Percentiles rank a stretch among this genome's conserved stretches.
phyloP scores from a whole-genome alignment of 1,140 invertebrate species.

The Alviniconcha marisindica region DNA sequence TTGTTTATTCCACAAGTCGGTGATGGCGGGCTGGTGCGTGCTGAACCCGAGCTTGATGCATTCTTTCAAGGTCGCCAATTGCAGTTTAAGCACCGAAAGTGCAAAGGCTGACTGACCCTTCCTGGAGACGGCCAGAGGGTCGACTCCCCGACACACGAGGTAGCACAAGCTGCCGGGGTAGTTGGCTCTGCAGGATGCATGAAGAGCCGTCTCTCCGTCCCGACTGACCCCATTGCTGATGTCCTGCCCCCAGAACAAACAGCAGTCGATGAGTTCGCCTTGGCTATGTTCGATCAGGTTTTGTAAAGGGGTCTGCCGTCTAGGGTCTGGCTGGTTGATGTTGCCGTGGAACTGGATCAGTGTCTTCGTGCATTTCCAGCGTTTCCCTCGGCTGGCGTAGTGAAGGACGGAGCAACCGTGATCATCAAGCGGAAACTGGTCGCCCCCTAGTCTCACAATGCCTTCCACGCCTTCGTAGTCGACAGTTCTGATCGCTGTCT shows the following conservation, averaged over 20 bases:
- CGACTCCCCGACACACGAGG: neutral
- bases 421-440: neutral
- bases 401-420: neutral
- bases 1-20: no score
- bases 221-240: neutral
- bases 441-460: neutral
- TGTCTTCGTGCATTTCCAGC: neutral
- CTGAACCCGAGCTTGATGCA: slow-evolving; percentile 5
- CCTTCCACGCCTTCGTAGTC: neutral
- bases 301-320: neutral
- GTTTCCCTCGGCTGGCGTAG: neutral
- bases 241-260: neutral
- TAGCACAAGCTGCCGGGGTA: neutral
- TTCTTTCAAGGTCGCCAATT: neutral
- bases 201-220: neutral
- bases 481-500: neutral
- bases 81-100: neutral
- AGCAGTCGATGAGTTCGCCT: neutral
- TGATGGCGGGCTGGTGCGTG: neutral
- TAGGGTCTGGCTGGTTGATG: neutral
- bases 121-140: neutral
- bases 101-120: neutral
- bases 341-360: neutral
- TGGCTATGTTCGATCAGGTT: neutral
- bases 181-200: neutral